Evolutionary conservation across 1,140 invertebrate species (phyloP).

Genomic region (Drosophila triauraria): DNA sequence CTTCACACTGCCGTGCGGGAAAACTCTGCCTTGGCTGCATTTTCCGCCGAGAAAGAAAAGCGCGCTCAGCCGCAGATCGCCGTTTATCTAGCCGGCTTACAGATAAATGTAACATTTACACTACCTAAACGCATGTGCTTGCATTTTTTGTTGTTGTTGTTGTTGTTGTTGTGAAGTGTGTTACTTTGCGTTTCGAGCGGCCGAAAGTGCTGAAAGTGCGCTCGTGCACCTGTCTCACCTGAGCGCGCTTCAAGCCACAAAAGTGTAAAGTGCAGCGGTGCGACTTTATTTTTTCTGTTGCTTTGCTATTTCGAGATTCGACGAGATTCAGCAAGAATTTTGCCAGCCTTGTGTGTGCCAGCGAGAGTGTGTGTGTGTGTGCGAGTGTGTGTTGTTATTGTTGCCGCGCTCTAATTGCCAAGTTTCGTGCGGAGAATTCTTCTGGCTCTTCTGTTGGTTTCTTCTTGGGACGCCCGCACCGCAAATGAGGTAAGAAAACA

Average conservation of each 20-base stretch:
- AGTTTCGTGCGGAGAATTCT: constrained; percentile 43
- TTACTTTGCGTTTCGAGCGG: constrained; percentile 9
- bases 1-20: constrained; percentile 22
- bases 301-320: constrained; percentile 43
- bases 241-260: constrained; percentile 70
- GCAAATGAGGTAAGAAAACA: constrained; percentile 73
- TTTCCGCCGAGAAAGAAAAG: constrained; percentile 6
- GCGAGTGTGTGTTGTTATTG: constrained; percentile 42
- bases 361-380: constrained; percentile 20
- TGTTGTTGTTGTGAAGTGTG: constrained; percentile 39
- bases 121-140: constrained; percentile 1
- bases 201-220: constrained; percentile 35
- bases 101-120: not conserved
- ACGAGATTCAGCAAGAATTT: constrained; percentile 59
- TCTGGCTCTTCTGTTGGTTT: constrained; percentile 27
- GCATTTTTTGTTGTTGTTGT: constrained; percentile 4
- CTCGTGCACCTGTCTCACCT: constrained; percentile 65
- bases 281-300: constrained; percentile 32
- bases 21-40: not conserved
- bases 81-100: constrained; percentile 9
- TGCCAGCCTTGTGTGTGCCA: constrained; percentile 32
- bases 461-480: constrained; percentile 60
- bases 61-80: not conserved
- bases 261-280: constrained; percentile 76
- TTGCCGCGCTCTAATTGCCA: constrained; percentile 58